These are phyloP conservation scores for Varanus salvator DNA, from an alignment of 2,113 vertebrate species.

Conservation along the genomic window DNA sequence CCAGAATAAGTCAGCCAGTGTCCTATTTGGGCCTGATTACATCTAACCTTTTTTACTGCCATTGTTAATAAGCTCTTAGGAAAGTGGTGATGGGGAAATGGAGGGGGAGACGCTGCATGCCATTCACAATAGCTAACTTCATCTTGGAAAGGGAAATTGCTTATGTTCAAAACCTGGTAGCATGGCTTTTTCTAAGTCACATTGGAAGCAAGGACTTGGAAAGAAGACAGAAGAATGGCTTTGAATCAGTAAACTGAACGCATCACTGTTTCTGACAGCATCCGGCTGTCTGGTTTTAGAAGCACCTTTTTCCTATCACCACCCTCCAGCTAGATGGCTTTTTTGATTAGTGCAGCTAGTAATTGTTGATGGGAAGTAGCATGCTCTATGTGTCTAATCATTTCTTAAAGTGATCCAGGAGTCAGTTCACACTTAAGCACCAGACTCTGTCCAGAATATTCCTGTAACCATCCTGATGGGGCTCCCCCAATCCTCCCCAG, in stretches of 20 bases:
- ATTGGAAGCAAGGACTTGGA: neutral
- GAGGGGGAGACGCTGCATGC: neutral
- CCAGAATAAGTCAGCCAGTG: slow-evolving; percentile 55
- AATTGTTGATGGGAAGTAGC: neutral
- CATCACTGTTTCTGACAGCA: neutral
- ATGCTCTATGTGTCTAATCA: neutral
- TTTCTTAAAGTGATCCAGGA: neutral
- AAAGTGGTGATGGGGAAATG: neutral
- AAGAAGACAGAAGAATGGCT: neutral
- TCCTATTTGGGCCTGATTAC: slow-evolving; percentile 15
- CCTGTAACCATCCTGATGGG: no score
- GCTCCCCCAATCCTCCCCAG: no score
- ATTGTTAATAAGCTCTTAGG: neutral
- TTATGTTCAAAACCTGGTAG: neutral
- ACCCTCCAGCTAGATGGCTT: neutral
- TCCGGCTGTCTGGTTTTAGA: neutral
- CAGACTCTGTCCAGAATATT: neutral
- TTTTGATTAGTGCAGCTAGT: neutral
- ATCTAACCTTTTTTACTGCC: slow-evolving; percentile 25
- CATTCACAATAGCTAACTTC: neutral
- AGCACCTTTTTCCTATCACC: neutral
- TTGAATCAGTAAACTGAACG: neutral
- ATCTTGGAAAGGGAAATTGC: neutral
- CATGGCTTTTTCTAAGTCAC: neutral
- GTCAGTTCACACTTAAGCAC: neutral